Base-by-base conservation (phyloP, 2,113 vertebrate species). In the Calypte anna region DNA sequence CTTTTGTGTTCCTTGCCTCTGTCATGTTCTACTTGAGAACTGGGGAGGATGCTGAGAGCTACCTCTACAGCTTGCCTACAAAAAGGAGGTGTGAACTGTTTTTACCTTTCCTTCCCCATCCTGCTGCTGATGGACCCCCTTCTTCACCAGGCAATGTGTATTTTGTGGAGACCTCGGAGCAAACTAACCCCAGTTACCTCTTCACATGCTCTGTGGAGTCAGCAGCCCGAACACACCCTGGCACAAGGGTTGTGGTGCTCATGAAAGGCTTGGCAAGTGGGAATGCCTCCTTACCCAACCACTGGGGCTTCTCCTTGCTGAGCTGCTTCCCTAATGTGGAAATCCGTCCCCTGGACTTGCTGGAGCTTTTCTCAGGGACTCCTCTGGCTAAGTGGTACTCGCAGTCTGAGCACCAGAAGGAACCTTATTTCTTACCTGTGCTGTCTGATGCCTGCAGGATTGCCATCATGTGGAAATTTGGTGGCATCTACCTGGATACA, bases 131-230 rank as follows among this genome's bases (percentile, higher is more conserved):
- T 11, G 23, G 7, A n/a, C 5, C 72, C 3, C 5, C 81, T 51
- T 5, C n/a, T 18, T 20, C 28, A 0, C 14, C 62, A 2, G 88
- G 86, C 46, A 73, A 87, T 98, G 67, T 98, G 83, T 98, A 97
- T 86, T 98, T 98, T 77, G 72, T 98, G 86, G 98, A 98, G 91
- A 98, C 97, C 1, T 98, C 98, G 0, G 96, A 98, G 19, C 80
- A 24, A 72, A 97, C 72, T 30, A 92, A 62, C 31, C 98, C 97
- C 23, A 94, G 68, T 67, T 97, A 97, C 55, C 96, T 98, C 10
- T 98, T 97, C 73, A 95, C 48, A 8, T 98, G 98, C 73, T 97
- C 98, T 0, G 98, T 98, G 93, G 98, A 98, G 93, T 98, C 98
- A 2, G 97, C 97, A 0, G 97, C 97, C 13, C 66, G 97, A 66